These are phyloP conservation scores for Cassiopea andromeda DNA, from an alignment of 30 jellyfish, hydroid and myxozoan species.

Conservation along the genomic window DNA sequence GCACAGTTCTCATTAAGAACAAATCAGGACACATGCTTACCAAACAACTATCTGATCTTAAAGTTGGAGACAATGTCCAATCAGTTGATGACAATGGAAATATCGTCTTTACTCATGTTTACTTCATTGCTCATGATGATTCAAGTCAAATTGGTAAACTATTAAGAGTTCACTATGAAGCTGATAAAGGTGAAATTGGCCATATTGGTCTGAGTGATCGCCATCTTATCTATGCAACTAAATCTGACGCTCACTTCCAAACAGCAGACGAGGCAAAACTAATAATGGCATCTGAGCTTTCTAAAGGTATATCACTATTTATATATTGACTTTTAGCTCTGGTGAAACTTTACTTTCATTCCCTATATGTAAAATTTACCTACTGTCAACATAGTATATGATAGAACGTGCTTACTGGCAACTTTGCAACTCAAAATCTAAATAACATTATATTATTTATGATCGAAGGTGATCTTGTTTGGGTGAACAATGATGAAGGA, in stretches of 20 bases:
- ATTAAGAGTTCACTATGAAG: constrained; percentile 28
- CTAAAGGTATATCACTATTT: background rate
- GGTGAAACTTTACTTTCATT: background rate
- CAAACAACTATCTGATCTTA: constrained; percentile 20
- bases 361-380: background rate
- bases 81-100: constrained; percentile 58
- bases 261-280: constrained; percentile 39
- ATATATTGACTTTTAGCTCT: background rate
- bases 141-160: constrained; percentile 8
- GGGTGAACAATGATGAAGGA: constrained; percentile 24
- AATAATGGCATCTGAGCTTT: constrained; percentile 37
- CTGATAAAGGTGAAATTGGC: background rate
- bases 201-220: constrained; percentile 57
- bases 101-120: constrained; percentile 33
- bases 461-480: constrained; percentile 22
- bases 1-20: constrained; percentile 2
- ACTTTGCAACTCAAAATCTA: background rate
- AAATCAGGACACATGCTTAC: constrained; percentile 1
- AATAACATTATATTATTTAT: background rate
- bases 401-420: no score
- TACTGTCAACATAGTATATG: no score
- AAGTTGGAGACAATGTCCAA: constrained; percentile 59
- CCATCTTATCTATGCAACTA: constrained; percentile 63
- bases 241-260: constrained; percentile 10
- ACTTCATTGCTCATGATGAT: constrained; percentile 61